phyloP scores from a whole-genome alignment of 2,797 vertebrate species.

The Sebastes paucispinis region DNA sequence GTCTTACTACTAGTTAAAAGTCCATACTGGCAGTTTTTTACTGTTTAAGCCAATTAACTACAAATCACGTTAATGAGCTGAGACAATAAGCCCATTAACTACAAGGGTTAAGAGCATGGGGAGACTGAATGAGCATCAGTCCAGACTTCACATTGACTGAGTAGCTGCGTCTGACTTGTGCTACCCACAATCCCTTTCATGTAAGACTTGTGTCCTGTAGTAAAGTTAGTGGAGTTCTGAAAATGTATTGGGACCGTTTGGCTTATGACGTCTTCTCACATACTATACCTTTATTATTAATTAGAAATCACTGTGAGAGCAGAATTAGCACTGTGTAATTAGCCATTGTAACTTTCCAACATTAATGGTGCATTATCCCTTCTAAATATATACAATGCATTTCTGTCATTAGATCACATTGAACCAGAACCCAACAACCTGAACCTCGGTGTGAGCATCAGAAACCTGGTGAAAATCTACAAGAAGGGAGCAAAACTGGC shows the following conservation, averaged over 20 bases:
- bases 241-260: not conserved
- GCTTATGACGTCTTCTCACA: not conserved
- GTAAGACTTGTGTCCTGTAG: not conserved
- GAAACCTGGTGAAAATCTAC: conserved; percentile 90
- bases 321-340: not conserved
- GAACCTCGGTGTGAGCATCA: conserved; percentile 83
- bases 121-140: not conserved
- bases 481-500: conserved; percentile 82
- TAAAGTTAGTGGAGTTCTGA: not conserved
- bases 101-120: not conserved
- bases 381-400: not conserved
- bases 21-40: not conserved
- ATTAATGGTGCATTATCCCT: not conserved
- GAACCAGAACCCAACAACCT: conserved; percentile 83
- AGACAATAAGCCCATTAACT: conserved; percentile 24
- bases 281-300: not conserved
- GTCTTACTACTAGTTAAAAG: not conserved
- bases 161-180: not conserved
- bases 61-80: conserved; percentile 21
- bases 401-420: conserved; percentile 78
- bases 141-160: not conserved
- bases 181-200: not conserved
- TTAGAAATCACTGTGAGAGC: not conserved
- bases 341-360: not conserved
- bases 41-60: conserved; percentile 14